Evolutionary conservation across 2,888 invertebrate species (phyloP).

Genomic region (Ctena decussata): DNA sequence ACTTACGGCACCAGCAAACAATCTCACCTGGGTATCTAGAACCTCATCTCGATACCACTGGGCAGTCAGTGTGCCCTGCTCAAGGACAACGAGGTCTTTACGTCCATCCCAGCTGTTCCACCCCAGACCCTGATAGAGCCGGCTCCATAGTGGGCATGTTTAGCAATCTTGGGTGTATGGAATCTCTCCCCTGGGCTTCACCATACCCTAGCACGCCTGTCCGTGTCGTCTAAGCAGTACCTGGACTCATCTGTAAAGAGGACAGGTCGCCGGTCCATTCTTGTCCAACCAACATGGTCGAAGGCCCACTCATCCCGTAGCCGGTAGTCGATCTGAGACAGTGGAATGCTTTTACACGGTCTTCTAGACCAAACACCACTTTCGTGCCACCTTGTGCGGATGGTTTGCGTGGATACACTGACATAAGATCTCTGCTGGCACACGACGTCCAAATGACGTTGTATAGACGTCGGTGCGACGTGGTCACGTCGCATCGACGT

Average conservation of each 20-base stretch:
- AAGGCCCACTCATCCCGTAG: neutral
- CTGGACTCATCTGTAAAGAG: conserved; percentile 14
- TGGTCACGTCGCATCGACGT: too few relatives aligned
- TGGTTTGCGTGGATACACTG: neutral
- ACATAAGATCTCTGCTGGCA: too few relatives aligned
- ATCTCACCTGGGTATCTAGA: neutral
- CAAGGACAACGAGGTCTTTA: neutral
- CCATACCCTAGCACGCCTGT: neutral
- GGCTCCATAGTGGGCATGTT: neutral
- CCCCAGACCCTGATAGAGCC: neutral
- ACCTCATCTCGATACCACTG: neutral
- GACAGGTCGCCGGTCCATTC: conserved; percentile 2
- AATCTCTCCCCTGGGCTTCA: neutral
- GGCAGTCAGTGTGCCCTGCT: neutral
- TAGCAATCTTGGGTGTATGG: neutral
- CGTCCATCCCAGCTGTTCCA: neutral
- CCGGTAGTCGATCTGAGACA: neutral
- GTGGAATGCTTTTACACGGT: neutral
- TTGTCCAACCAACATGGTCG: neutral
- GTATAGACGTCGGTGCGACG: too few relatives aligned
- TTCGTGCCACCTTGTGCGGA: neutral
- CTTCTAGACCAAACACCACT: neutral
- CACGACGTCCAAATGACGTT: too few relatives aligned
- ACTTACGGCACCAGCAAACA: neutral
- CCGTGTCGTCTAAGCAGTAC: neutral